Conservation (phyloP, 2,797 vertebrate genomes). For the Apogon hyalosoma region DNA sequence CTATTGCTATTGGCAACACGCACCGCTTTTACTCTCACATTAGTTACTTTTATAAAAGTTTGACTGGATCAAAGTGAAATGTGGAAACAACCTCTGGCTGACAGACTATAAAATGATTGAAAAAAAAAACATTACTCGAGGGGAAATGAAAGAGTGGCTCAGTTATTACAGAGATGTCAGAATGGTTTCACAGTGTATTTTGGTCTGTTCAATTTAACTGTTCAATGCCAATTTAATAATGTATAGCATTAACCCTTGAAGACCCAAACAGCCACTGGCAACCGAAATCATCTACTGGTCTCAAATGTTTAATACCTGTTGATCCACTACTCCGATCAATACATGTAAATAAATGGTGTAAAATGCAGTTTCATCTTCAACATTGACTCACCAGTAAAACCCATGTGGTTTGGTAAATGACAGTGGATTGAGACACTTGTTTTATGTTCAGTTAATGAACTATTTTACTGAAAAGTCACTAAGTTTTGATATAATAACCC, state of each 20-base stretch:
- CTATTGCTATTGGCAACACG: slow-evolving; percentile 1
- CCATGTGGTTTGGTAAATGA: too few species aligned
- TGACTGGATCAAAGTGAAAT: slow-evolving; percentile 17
- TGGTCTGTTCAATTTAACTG: slow-evolving; percentile 43
- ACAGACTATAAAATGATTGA: slow-evolving; percentile 6
- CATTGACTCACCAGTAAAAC: too few species aligned
- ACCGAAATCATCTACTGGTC: too few species aligned
- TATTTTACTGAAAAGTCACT: too few species aligned
- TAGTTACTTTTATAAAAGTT: slow-evolving; percentile 7
- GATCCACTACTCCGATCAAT: too few species aligned
- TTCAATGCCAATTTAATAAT: slow-evolving; percentile 2
- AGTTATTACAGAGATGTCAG: slow-evolving; percentile 25
- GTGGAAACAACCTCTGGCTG: background rate
- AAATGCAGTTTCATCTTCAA: too few species aligned
- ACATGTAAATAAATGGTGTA: too few species aligned
- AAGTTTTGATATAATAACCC: too few species aligned
- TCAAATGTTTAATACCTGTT: too few species aligned
- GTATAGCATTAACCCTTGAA: background rate
- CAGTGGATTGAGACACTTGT: too few species aligned
- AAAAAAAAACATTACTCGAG: slow-evolving; percentile 21
- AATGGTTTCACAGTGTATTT: slow-evolving; percentile 43
- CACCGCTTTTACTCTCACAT: slow-evolving; percentile 9
- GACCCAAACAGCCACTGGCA: too few species aligned
- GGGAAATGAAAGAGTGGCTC: slow-evolving; percentile 31
- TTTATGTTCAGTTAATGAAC: too few species aligned